Evolutionary conservation across 2,797 vertebrate species (phyloP).

Genomic region (Choloepus didactylus): DNA sequence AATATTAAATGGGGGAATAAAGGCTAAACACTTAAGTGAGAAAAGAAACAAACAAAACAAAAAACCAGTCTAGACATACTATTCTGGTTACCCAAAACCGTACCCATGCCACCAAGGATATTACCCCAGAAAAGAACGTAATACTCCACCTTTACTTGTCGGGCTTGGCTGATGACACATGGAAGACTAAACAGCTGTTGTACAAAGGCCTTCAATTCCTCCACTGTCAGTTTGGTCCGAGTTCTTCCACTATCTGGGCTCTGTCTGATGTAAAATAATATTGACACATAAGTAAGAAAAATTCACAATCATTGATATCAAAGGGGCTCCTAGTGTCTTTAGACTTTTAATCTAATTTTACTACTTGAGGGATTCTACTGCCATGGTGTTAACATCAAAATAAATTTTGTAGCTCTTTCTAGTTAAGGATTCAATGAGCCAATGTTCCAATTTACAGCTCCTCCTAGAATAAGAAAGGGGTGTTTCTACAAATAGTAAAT

Average conservation of each 20-base stretch:
- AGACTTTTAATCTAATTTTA: conserved; percentile 6
- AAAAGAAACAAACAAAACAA: conserved; percentile 42
- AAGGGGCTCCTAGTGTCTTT: conserved; percentile 35
- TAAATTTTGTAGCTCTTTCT: background rate
- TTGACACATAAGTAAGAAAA: conserved; percentile 66
- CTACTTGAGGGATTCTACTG: background rate
- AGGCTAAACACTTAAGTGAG: background rate
- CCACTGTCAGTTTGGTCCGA: conserved; percentile 96
- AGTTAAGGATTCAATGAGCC: conserved; percentile 25
- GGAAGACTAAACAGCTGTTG: conserved; percentile 97
- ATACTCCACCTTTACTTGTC: conserved; percentile 95
- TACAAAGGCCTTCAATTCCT: conserved; percentile 98
- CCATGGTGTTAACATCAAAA: conserved; percentile 1
- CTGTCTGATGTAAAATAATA: conserved; percentile 89
- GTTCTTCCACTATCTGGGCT: conserved; percentile 93
- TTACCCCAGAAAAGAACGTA: conserved; percentile 31
- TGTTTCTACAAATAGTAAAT: background rate
- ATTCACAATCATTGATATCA: conserved; percentile 44
- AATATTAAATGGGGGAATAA: conserved; percentile 44
- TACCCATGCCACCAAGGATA: background rate
- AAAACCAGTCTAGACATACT: background rate
- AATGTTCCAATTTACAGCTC: conserved; percentile 5
- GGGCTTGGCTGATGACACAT: conserved; percentile 96
- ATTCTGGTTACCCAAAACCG: conserved; percentile 29
- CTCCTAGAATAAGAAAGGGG: background rate